Percentiles rank a stretch among this genome's conserved stretches.
These are phyloP conservation scores for Escarpia spicata DNA, from an alignment of 2,888 invertebrate genomes.

Conservation along the genomic window DNA sequence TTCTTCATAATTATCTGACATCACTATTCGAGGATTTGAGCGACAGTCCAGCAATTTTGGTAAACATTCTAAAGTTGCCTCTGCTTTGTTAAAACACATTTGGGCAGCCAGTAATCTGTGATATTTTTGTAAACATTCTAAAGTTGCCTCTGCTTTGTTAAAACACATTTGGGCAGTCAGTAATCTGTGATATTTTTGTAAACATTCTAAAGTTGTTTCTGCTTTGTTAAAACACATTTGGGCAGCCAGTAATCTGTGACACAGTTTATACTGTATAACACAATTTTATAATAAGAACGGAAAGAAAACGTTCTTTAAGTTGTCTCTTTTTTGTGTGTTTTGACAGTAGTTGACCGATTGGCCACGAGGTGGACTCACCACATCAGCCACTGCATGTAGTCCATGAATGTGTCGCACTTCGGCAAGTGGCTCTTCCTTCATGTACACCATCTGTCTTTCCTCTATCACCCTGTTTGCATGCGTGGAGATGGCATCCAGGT, in stretches of 20 bases:
- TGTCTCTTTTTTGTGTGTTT: neutral
- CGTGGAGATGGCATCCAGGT: neutral
- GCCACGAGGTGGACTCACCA: slow-evolving; percentile 36
- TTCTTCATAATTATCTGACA: too few species aligned
- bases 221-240: too few species aligned
- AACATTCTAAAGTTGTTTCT: neutral
- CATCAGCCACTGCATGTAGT: slow-evolving; percentile 39
- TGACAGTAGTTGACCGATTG: neutral
- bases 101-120: too few species aligned
- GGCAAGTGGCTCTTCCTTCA: slow-evolving; percentile 36
- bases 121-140: too few species aligned
- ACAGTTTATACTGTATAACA: too few species aligned
- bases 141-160: too few species aligned
- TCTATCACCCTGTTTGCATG: neutral
- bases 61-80: too few species aligned
- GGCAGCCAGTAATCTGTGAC: too few species aligned
- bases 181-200: neutral
- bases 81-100: too few species aligned
- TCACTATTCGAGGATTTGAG: too few species aligned
- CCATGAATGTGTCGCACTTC: slow-evolving; percentile 39
- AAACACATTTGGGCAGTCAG: neutral
- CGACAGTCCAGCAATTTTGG: too few species aligned
- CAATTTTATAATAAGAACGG: neutral
- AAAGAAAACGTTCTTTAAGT: neutral
- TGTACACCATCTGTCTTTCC: slow-evolving; percentile 35